A percentile compares a stretch with the other conserved stretches of the same genome.
phyloP scores from a whole-genome alignment of 2,113 vertebrate species.

The Eptatretus burgeri region DNA sequence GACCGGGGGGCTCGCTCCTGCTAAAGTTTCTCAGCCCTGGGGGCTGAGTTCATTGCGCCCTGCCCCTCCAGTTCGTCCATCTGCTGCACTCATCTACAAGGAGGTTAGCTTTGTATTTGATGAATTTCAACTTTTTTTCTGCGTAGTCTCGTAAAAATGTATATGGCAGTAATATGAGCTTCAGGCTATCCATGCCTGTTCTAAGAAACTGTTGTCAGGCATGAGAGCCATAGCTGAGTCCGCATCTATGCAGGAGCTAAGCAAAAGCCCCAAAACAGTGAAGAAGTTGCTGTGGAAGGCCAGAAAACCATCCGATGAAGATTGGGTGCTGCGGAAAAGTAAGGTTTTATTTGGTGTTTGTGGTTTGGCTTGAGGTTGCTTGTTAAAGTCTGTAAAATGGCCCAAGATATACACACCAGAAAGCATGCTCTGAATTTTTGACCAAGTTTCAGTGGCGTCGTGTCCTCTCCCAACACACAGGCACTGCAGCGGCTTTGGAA shows the following conservation, averaged over 20 bases:
- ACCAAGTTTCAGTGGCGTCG: too few species aligned
- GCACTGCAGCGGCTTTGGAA: slow-evolving; percentile 79
- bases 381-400: not conserved
- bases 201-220: too few species aligned
- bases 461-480: slow-evolving; percentile 15
- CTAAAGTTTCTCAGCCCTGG: slow-evolving; percentile 87
- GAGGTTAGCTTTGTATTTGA: slow-evolving; percentile 58
- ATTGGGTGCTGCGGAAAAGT: slow-evolving; percentile 90
- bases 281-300: slow-evolving; percentile 92
- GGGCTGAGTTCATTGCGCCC: slow-evolving; percentile 85
- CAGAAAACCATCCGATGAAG: slow-evolving; percentile 78
- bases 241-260: slow-evolving; percentile 35
- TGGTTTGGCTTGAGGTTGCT: not conserved
- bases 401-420: too few species aligned
- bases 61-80: slow-evolving; percentile 56
- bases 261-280: slow-evolving; percentile 96
- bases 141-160: too few species aligned
- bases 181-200: too few species aligned
- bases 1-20: slow-evolving; percentile 32
- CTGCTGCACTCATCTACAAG: slow-evolving; percentile 88
- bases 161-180: too few species aligned
- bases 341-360: slow-evolving; percentile 13
- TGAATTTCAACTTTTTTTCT: too few species aligned
- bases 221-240: not conserved
- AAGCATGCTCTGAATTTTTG: too few species aligned